phyloP scores from a whole-genome alignment of 1,140 invertebrate genomes.

The Drosophila sechellia region DNA sequence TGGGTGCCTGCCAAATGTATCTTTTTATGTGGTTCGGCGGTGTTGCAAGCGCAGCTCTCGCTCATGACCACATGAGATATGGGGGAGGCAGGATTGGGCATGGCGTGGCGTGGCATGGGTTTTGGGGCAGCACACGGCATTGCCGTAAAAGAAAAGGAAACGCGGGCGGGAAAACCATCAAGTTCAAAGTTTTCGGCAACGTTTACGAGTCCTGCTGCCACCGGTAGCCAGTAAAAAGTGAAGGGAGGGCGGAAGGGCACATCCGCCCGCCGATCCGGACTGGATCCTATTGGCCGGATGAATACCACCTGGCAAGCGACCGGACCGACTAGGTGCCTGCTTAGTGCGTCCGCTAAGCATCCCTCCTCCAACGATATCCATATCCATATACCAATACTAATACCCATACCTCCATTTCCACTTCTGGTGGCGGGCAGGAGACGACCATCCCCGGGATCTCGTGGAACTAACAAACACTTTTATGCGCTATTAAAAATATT shows the following conservation, averaged over 20 bases:
- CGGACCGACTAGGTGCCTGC: neutral
- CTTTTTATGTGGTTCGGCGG: slow-evolving; percentile 71
- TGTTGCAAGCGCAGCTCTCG: slow-evolving; percentile 7
- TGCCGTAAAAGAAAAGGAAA: slow-evolving; percentile 67
- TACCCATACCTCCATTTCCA: neutral
- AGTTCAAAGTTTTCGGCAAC: slow-evolving; percentile 79
- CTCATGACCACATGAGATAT: slow-evolving; percentile 34
- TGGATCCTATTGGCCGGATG: slow-evolving; percentile 24
- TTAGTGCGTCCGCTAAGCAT: slow-evolving; percentile 20
- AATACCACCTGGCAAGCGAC: slow-evolving; percentile 10
- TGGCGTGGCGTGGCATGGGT: neutral
- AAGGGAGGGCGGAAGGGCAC: slow-evolving; percentile 38
- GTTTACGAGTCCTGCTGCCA: slow-evolving; percentile 64
- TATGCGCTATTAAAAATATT: slow-evolving; percentile 83
- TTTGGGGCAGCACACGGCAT: slow-evolving; percentile 51
- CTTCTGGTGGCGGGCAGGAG: too few species aligned
- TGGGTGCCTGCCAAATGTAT: slow-evolving; percentile 81
- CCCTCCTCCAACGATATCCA: neutral
- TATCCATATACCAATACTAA: too few species aligned
- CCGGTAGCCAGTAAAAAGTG: slow-evolving; percentile 69
- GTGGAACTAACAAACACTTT: slow-evolving; percentile 77
- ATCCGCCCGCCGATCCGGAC: slow-evolving; percentile 14
- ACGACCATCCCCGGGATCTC: neutral
- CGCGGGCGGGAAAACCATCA: slow-evolving; percentile 60
- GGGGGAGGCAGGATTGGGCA: neutral